These are phyloP conservation scores for Columba janthina DNA, from an alignment of 2,113 vertebrate genomes.

Conservation along the genomic window DNA sequence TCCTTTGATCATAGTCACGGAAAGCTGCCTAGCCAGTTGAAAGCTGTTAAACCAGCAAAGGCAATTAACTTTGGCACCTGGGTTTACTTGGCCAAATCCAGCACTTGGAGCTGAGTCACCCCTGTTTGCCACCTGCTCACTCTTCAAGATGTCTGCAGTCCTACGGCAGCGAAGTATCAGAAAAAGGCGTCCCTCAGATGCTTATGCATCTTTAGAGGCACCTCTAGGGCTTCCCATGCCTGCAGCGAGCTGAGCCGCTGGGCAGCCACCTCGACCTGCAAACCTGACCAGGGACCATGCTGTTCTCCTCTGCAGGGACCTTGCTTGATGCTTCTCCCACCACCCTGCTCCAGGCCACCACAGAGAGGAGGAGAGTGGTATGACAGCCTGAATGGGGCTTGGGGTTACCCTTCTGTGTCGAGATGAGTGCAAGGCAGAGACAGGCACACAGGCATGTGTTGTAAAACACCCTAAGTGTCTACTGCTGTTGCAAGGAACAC, in stretches of 20 bases:
- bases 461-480: background rate
- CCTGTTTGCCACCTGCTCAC: background rate
- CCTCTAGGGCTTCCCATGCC: rapidly evolving
- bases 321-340: rapidly evolving
- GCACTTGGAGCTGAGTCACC: background rate
- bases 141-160: background rate
- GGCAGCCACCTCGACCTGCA: rapidly evolving
- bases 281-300: rapidly evolving
- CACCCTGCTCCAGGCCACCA: rapidly evolving
- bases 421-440: background rate
- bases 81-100: background rate
- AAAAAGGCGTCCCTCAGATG: background rate
- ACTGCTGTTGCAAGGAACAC: background rate
- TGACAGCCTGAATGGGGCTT: background rate
- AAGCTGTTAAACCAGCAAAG: background rate
- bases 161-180: rapidly evolving
- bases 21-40: background rate
- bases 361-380: rapidly evolving
- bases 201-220: background rate
- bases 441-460: rapidly evolving
- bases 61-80: too few species aligned
- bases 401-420: rapidly evolving
- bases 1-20: background rate
- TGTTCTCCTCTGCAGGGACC: background rate
- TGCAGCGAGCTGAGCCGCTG: background rate